Evolutionary conservation across 2,888 invertebrate species (phyloP).

Genomic region (Mimas tiliae): DNA sequence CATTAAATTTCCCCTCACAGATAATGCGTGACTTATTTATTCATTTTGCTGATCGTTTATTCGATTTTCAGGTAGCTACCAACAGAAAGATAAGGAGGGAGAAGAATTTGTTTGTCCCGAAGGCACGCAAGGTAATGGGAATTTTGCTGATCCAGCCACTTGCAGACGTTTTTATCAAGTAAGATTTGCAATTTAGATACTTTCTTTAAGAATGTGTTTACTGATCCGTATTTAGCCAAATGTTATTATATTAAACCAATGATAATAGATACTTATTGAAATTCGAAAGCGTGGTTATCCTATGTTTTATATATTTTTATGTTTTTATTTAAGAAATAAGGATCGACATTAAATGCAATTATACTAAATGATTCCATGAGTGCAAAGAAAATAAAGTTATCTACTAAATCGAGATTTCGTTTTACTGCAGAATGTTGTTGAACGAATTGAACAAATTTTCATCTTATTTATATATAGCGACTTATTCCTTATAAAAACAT

Average conservation of each 20-base stretch:
- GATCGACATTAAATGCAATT: no score
- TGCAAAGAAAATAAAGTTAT: no score
- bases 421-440: no score
- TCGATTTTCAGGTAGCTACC: conserved; percentile 67
- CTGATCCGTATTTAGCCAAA: conserved; percentile 18
- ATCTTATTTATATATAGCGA: no score
- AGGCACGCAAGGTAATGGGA: conserved; percentile 91
- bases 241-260: neutral
- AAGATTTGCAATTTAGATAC: conserved; percentile 45
- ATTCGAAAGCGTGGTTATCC: neutral
- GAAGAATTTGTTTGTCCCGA: conserved; percentile 92
- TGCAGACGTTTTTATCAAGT: conserved; percentile 96
- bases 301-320: neutral
- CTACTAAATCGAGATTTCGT: no score
- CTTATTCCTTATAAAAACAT: no score
- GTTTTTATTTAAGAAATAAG: no score
- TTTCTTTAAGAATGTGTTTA: conserved; percentile 23
- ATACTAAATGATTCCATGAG: no score
- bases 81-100: conserved; percentile 81
- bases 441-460: no score
- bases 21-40: conserved; percentile 22
- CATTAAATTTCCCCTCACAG: conserved; percentile 8
- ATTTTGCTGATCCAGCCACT: conserved; percentile 94
- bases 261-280: neutral
- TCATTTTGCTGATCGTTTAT: conserved; percentile 15